Conservation (phyloP, 2,113 vertebrate genomes). For the Gymnarchus niloticus region DNA sequence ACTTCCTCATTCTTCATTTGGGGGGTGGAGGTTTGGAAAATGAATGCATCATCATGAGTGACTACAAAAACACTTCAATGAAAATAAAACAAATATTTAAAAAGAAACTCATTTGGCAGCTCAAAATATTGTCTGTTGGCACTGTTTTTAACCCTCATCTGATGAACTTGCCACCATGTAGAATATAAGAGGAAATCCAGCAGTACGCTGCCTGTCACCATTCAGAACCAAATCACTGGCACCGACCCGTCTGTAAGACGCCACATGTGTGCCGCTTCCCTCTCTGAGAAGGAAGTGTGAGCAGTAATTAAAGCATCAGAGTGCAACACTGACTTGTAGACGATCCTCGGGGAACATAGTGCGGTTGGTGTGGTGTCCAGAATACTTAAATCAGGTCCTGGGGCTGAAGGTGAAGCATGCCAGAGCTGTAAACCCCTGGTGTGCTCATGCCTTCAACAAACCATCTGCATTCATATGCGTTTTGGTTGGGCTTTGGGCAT, state of each 20-base stretch:
- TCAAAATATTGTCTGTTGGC: not conserved
- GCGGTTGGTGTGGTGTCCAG: slow-evolving; percentile 39
- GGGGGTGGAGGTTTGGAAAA: not conserved
- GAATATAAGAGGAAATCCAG: not conserved
- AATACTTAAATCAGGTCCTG: slow-evolving; percentile 18
- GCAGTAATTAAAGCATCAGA: slow-evolving; percentile 41
- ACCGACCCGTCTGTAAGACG: not conserved
- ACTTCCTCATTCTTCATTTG: not conserved
- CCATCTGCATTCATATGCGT: not conserved
- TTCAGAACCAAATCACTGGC: not conserved
- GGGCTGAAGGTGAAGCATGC: slow-evolving; percentile 45
- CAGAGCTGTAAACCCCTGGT: slow-evolving; percentile 21
- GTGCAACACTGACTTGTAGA: slow-evolving; percentile 58
- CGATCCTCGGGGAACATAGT: slow-evolving; percentile 27
- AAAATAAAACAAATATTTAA: not conserved
- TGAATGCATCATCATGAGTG: not conserved
- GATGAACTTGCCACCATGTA: not conserved
- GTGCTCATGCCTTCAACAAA: not conserved
- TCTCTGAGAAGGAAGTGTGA: slow-evolving; percentile 64
- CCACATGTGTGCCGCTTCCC: slow-evolving; percentile 43
- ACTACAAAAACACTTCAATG: not conserved
- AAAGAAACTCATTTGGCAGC: not conserved
- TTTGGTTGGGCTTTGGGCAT: too few relatives aligned
- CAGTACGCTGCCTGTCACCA: not conserved
- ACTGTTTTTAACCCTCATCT: not conserved